These are phyloP conservation scores for Sialis fuliginosa DNA, from an alignment of 2,888 invertebrate genomes.

Conservation along the genomic window DNA sequence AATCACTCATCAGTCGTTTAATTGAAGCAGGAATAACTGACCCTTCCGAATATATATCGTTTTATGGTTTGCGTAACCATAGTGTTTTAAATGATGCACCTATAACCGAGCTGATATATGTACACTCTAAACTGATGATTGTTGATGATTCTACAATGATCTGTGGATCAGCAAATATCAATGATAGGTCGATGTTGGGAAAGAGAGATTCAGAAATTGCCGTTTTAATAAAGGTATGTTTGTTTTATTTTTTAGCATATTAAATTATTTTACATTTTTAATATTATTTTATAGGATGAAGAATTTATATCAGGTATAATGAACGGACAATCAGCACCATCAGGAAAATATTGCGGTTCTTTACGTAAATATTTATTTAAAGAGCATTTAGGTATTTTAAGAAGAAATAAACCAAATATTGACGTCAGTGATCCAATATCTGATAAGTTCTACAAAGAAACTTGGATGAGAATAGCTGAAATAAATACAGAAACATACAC, in stretches of 20 bases:
- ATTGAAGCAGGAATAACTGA: constrained; percentile 60
- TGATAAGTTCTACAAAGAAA: constrained; percentile 64
- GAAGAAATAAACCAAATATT: constrained; percentile 23
- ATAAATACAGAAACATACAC: constrained; percentile 82
- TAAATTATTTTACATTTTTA: no score
- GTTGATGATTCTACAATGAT: constrained; percentile 83
- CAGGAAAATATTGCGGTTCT: constrained; percentile 74
- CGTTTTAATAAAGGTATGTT: constrained; percentile 58
- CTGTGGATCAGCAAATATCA: constrained; percentile 96
- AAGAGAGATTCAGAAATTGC: constrained; percentile 90
- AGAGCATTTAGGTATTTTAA: constrained; percentile 72
- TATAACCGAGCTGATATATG: constrained; percentile 88
- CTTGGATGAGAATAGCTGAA: constrained; percentile 68
- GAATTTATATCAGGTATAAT: constrained; percentile 63
- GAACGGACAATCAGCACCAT: constrained; percentile 64
- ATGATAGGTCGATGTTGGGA: constrained; percentile 88
- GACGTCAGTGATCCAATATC: constrained; percentile 65
- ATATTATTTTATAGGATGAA: constrained; percentile 41
- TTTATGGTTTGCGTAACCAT: constrained; percentile 78
- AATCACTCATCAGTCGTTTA: constrained; percentile 64
- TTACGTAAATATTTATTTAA: constrained; percentile 71
- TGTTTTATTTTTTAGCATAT: neutral
- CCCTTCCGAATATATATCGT: constrained; percentile 73
- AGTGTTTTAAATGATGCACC: constrained; percentile 59
- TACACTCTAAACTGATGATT: constrained; percentile 92